Evolutionary conservation across 1,140 invertebrate species (phyloP).

Genomic region (Zeugodacus cucurbitae): DNA sequence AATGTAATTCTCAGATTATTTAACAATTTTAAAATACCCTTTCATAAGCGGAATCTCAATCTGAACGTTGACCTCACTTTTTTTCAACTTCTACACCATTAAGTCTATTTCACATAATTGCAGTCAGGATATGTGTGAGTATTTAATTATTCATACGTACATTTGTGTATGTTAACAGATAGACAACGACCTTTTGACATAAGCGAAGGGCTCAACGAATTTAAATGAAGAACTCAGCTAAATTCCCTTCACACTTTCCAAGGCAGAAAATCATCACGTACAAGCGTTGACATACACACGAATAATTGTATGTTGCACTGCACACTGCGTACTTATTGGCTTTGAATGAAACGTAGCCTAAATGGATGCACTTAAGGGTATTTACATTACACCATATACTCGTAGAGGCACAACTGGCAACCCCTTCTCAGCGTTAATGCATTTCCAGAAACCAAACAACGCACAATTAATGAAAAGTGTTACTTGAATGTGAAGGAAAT

Average conservation of each 20-base stretch:
- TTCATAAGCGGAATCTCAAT: neutral
- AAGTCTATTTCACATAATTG: neutral
- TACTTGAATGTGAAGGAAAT: neutral
- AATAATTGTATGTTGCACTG: neutral
- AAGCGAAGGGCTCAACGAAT: neutral
- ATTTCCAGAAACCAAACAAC: neutral
- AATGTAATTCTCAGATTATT: neutral
- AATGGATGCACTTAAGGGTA: slow-evolving; percentile 34
- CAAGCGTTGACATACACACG: neutral
- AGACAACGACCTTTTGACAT: slow-evolving; percentile 3
- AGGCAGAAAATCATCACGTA: neutral
- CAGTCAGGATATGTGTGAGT: neutral
- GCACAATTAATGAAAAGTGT: slow-evolving; percentile 15
- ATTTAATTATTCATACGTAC: neutral
- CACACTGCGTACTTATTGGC: neutral
- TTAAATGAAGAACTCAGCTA: slow-evolving; percentile 6
- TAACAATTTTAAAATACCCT: neutral
- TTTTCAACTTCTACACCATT: slow-evolving; percentile 17
- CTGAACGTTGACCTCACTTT: neutral
- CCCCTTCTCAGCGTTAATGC: neutral
- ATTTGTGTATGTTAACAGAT: neutral
- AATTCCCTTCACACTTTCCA: neutral
- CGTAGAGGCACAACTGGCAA: neutral
- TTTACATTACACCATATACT: neutral
- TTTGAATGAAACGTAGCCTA: neutral